phyloP scores from a whole-genome alignment of 1,140 invertebrate species.

The Drosophila saltans region DNA sequence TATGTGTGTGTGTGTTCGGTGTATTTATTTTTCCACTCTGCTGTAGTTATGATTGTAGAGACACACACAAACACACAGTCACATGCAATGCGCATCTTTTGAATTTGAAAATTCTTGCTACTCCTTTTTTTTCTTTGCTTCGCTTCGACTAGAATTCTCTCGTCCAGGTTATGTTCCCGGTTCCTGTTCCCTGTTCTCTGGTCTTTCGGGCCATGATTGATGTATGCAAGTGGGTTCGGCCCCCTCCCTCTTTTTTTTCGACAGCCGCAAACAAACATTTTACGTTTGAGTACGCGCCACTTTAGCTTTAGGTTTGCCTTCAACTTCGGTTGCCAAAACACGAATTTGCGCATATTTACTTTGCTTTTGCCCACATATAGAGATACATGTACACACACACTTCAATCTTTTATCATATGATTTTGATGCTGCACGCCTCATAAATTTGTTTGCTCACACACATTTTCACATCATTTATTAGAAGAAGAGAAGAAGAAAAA shows the following conservation, averaged over 20 bases:
- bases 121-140: constrained; percentile 45
- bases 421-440: constrained; percentile 68
- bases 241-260: constrained; percentile 7
- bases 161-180: not conserved
- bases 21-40: constrained; percentile 75
- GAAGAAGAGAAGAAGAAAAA: constrained; percentile 29
- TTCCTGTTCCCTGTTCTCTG: not conserved
- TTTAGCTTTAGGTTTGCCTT: constrained; percentile 64
- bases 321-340: constrained; percentile 66
- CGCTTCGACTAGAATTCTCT: not conserved
- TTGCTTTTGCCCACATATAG: constrained; percentile 19
- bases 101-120: constrained; percentile 52
- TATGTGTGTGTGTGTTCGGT: constrained; percentile 32
- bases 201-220: constrained; percentile 60
- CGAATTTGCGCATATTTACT: constrained; percentile 80
- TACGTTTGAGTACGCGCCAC: constrained; percentile 77
- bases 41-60: constrained; percentile 77
- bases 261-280: constrained; percentile 76
- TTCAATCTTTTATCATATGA: constrained; percentile 76
- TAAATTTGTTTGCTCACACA: constrained; percentile 76
- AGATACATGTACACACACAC: constrained; percentile 27
- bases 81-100: constrained; percentile 65
- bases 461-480: constrained; percentile 82
- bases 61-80: constrained; percentile 36
- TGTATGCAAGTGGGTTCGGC: constrained; percentile 59